phyloP scores from a whole-genome alignment of 2,888 invertebrate species.

The Epiperipatus broadwayi region DNA sequence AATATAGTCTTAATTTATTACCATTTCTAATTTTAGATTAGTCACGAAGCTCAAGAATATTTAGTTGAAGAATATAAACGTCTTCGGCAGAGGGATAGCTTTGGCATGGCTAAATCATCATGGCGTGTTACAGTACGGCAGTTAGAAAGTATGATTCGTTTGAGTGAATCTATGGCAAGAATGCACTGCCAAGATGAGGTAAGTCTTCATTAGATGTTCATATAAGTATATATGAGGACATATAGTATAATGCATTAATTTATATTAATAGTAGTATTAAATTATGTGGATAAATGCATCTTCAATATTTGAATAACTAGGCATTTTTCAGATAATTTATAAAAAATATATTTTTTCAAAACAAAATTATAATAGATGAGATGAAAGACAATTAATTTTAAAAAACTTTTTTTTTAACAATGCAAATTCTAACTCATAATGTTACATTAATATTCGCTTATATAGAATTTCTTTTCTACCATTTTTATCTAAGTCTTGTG shows the following conservation, averaged over 20 bases:
- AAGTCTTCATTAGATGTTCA: constrained; percentile 13
- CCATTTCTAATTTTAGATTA: constrained; percentile 25
- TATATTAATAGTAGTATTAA: not conserved
- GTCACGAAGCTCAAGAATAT: constrained; percentile 53
- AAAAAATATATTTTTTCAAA: no score
- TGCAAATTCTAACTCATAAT: no score
- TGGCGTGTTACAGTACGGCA: constrained; percentile 96
- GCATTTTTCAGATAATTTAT: no score
- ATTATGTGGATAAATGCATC: not conserved
- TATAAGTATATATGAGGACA: not conserved
- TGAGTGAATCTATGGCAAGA: constrained; percentile 89
- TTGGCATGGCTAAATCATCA: constrained; percentile 44
- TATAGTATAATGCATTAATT: not conserved
- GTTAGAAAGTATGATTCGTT: constrained; percentile 77
- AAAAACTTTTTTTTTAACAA: no score
- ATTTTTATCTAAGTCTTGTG: no score
- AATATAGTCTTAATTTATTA: constrained; percentile 1
- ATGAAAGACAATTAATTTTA: no score
- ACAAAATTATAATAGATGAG: no score
- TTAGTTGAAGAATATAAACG: constrained; percentile 73
- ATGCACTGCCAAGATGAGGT: constrained; percentile 81
- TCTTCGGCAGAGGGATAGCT: constrained; percentile 56
- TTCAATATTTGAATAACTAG: not conserved
- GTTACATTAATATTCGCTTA: no score
- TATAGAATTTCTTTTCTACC: no score